phyloP scores from a whole-genome alignment of 2,888 invertebrate species.

The Chloroclysta siterata region DNA sequence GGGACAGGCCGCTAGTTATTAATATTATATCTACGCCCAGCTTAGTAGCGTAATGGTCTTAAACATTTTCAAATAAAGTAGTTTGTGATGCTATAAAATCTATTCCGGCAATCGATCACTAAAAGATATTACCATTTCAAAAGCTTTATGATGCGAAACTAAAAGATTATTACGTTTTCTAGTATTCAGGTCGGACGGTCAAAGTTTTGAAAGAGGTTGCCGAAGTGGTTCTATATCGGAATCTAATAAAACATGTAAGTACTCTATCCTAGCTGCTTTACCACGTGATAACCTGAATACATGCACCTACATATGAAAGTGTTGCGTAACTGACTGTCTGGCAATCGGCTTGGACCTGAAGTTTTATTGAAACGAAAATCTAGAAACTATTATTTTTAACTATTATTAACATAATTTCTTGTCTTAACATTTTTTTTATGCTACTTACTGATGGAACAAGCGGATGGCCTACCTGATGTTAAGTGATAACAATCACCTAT shows the following conservation, averaged over 20 bases:
- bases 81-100: constrained; percentile 1
- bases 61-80: not conserved
- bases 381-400: no score
- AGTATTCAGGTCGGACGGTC: constrained; percentile 33
- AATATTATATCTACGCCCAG: no score
- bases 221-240: constrained; percentile 39
- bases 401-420: no score
- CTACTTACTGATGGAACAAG: no score
- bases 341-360: no score
- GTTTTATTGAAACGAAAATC: no score
- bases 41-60: no score
- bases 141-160: constrained; percentile 26
- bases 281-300: not conserved
- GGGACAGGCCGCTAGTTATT: no score
- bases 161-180: constrained; percentile 31
- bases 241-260: constrained; percentile 34
- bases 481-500: no score
- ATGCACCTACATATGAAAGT: no score
- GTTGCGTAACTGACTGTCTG: not conserved
- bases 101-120: constrained; percentile 1
- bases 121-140: constrained; percentile 20
- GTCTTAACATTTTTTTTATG: no score
- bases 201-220: constrained; percentile 39
- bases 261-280: not conserved
- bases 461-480: no score